Conservation (phyloP, 2,888 invertebrate genomes). For the Patella ulyssiponensis region DNA sequence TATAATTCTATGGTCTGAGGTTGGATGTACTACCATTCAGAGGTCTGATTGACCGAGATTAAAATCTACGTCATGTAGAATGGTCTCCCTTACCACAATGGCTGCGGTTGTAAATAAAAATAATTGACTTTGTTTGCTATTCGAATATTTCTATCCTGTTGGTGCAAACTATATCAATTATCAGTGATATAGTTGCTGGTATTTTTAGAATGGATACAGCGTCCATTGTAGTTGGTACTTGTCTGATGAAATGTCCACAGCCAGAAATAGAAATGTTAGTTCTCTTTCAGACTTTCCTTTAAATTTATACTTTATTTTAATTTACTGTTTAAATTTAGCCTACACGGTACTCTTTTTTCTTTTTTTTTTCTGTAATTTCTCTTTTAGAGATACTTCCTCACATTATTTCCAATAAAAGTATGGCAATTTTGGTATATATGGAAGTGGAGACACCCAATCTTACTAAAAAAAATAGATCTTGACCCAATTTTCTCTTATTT, state of each 20-base stretch:
- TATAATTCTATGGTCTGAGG: too few relatives aligned
- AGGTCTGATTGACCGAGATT: too few relatives aligned
- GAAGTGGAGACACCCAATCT: not conserved
- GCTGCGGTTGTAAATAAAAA: too few relatives aligned
- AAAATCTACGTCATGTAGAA: too few relatives aligned
- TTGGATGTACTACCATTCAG: too few relatives aligned
- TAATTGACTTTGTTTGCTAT: too few relatives aligned
- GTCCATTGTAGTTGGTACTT: constrained; percentile 24
- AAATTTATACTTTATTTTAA: not conserved
- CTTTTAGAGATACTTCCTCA: not conserved
- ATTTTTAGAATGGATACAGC: not conserved
- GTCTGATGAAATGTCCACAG: constrained; percentile 36
- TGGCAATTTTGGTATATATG: too few relatives aligned
- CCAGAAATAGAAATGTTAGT: constrained; percentile 34
- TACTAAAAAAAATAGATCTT: not conserved
- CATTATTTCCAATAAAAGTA: too few relatives aligned
- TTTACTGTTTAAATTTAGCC: not conserved
- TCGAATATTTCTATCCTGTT: too few relatives aligned
- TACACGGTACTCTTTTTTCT: not conserved
- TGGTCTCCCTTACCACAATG: too few relatives aligned
- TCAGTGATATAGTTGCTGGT: too few relatives aligned
- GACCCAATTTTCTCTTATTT: not conserved
- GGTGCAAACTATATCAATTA: too few relatives aligned
- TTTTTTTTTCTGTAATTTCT: not conserved
- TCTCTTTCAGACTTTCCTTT: not conserved